Evolutionary conservation across 2,888 invertebrate genomes (phyloP).

Genomic region (Ferrisia virgata): DNA sequence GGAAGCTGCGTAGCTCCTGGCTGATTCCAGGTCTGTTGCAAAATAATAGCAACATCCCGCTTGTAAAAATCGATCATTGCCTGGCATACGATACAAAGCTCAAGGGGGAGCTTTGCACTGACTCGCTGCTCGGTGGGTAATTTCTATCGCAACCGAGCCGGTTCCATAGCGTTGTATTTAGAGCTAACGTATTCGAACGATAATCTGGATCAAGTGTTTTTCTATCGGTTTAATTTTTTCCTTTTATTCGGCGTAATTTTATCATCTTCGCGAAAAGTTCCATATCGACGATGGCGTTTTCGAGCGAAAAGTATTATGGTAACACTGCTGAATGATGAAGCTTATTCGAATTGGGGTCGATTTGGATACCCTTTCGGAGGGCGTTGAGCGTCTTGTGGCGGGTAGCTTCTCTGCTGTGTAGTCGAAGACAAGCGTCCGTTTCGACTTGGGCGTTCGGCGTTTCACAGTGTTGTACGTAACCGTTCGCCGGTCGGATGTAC

Average conservation of each 20-base stretch:
- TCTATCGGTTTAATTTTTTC: not conserved
- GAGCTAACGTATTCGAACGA: not conserved
- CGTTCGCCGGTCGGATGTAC: not conserved
- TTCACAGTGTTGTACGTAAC: not conserved
- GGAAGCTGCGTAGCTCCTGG: not conserved
- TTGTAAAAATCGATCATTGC: not conserved
- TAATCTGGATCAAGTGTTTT: not conserved
- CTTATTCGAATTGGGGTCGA: not conserved
- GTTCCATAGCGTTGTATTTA: not conserved
- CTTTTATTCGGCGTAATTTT: not conserved
- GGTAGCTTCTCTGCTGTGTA: constrained; percentile 6
- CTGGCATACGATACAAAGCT: not conserved
- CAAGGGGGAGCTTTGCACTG: not conserved
- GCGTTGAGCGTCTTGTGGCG: constrained; percentile 13
- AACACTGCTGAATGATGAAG: not conserved
- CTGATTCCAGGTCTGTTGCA: not conserved
- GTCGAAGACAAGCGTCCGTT: not conserved
- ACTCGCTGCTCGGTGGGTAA: not conserved
- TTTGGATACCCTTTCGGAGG: constrained; percentile 13
- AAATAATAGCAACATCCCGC: not conserved
- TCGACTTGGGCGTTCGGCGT: not conserved
- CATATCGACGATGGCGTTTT: not conserved
- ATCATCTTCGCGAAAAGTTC: not conserved
- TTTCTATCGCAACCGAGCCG: not conserved
- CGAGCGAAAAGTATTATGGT: not conserved